Evolutionary conservation across 2,888 invertebrate genomes (phyloP).

Genomic region (Arge pagana): DNA sequence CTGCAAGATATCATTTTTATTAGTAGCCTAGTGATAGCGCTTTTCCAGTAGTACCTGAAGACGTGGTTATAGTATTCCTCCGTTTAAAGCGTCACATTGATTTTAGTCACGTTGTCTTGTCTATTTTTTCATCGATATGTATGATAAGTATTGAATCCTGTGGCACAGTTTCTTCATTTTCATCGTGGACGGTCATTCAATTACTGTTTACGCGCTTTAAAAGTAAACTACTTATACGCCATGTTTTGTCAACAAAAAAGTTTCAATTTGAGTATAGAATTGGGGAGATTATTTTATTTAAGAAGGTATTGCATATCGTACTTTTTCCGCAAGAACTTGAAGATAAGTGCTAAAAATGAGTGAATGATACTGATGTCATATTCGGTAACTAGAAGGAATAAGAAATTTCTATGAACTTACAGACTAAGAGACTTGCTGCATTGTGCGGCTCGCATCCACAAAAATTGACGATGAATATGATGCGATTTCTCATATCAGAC

Average conservation of each 20-base stretch:
- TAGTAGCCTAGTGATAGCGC: too few species aligned
- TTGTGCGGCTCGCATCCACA: not conserved
- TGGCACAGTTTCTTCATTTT: not conserved
- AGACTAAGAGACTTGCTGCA: constrained; percentile 6
- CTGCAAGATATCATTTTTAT: too few species aligned
- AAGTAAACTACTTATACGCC: not conserved
- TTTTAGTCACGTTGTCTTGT: too few species aligned
- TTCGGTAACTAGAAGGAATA: not conserved
- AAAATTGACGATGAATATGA: constrained; percentile 7
- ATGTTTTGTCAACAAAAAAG: not conserved
- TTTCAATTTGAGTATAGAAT: not conserved
- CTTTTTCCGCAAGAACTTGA: not conserved
- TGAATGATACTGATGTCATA: too few species aligned
- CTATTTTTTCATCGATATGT: too few species aligned
- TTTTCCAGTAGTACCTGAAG: too few species aligned
- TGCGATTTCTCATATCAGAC: constrained; percentile 5
- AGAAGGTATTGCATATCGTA: too few species aligned
- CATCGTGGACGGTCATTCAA: not conserved
- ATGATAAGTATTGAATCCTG: too few species aligned
- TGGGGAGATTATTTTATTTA: too few species aligned
- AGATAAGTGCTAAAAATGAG: not conserved
- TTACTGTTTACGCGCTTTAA: not conserved
- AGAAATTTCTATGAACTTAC: not conserved
- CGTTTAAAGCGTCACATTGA: too few species aligned
- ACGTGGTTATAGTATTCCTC: not conserved